These are phyloP conservation scores for Toxotes jaculatrix DNA, from an alignment of 2,113 vertebrate species.

Conservation along the genomic window DNA sequence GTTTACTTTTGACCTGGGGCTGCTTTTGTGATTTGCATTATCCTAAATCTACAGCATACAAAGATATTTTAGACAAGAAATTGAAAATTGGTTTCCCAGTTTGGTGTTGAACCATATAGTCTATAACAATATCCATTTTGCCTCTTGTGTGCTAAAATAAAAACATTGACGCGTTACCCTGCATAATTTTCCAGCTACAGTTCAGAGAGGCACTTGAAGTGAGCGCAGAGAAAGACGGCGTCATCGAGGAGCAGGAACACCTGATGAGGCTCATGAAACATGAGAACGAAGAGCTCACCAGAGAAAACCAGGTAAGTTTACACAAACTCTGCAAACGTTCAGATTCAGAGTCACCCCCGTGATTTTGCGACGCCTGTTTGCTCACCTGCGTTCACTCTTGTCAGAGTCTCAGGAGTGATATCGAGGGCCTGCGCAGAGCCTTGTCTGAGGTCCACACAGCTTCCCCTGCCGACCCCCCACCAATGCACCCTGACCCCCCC, in stretches of 20 bases:
- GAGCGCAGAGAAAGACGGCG: conserved; percentile 49
- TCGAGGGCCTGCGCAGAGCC: conserved; percentile 51
- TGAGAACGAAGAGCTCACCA: conserved; percentile 68
- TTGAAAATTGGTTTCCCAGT: too few species aligned
- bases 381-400: not conserved
- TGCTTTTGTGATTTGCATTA: too few species aligned
- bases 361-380: not conserved
- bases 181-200: conserved; percentile 53
- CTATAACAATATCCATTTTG: not conserved
- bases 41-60: too few species aligned
- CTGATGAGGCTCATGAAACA: conserved; percentile 1
- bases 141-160: not conserved
- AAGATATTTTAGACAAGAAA: too few species aligned
- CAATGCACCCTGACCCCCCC: not conserved
- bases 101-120: too few species aligned
- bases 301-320: conserved; percentile 71
- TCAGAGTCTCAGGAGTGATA: conserved; percentile 58
- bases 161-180: not conserved
- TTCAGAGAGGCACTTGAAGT: conserved; percentile 41
- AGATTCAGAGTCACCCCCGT: not conserved
- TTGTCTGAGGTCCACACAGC: not conserved
- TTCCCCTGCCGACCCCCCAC: not conserved
- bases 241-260: conserved; percentile 38
- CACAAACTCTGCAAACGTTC: not conserved
- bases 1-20: too few species aligned